A percentile compares a stretch with the other conserved stretches of the same genome.
phyloP scores from a whole-genome alignment of 2,797 vertebrate genomes.

The Onychomys torridus region DNA sequence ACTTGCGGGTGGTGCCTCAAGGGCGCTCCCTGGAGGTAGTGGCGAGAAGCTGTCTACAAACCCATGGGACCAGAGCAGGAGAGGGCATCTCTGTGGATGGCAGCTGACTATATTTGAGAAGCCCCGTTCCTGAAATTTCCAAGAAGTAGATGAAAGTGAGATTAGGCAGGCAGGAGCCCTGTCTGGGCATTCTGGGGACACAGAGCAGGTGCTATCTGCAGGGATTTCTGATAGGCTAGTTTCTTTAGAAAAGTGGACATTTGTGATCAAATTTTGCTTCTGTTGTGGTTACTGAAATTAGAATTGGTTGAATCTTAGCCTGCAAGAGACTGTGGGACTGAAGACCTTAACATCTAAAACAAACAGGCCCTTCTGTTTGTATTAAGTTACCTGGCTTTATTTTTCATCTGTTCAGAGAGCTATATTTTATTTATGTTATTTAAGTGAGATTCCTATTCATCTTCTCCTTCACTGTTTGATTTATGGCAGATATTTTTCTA shows the following conservation, averaged over 20 bases:
- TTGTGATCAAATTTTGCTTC: not conserved
- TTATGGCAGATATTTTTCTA: too few species aligned
- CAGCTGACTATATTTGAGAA: not conserved
- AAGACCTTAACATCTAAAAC: not conserved
- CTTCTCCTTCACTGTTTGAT: too few species aligned
- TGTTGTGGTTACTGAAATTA: conserved; percentile 7
- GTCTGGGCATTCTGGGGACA: not conserved
- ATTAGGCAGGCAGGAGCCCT: not conserved
- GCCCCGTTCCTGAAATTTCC: not conserved
- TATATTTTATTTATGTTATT: too few species aligned
- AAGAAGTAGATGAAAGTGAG: not conserved
- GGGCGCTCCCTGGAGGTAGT: not conserved
- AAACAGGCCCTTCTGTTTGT: not conserved
- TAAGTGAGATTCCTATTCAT: too few species aligned
- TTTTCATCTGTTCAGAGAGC: not conserved
- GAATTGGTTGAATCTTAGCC: conserved; percentile 22
- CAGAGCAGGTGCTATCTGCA: not conserved
- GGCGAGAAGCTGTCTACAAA: not conserved
- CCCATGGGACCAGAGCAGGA: not conserved
- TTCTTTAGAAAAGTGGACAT: not conserved
- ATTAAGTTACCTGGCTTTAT: not conserved
- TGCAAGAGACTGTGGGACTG: conserved; percentile 19
- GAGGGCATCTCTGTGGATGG: not conserved
- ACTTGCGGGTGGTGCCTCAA: not conserved
- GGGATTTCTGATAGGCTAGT: not conserved